phyloP scores from a whole-genome alignment of 2,797 vertebrate genomes.

The Crax fasciolata region DNA sequence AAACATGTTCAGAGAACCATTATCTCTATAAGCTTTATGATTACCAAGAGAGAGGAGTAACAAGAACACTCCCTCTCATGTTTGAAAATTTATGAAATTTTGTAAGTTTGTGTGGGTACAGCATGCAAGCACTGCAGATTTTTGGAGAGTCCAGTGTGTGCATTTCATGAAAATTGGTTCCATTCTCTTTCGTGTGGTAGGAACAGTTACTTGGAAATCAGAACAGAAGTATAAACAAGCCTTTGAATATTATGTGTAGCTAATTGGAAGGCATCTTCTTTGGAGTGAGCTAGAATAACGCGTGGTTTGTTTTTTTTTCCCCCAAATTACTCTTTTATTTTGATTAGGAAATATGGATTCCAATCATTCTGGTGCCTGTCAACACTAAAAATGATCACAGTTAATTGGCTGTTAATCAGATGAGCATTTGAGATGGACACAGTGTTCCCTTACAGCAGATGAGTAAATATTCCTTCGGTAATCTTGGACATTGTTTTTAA shows the following conservation, averaged over 20 bases:
- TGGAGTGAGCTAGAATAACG: neutral
- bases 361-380: neutral
- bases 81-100: neutral
- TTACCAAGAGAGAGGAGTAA: neutral
- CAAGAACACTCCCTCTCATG: neutral
- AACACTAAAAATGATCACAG: neutral
- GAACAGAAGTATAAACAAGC: neutral
- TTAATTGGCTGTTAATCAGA: conserved; percentile 2
- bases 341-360: neutral
- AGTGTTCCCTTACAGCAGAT: neutral
- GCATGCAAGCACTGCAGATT: neutral
- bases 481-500: neutral
- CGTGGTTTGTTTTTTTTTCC: neutral
- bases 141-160: neutral
- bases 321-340: neutral
- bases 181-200: neutral
- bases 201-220: neutral
- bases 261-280: neutral
- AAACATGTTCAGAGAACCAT: neutral
- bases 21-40: neutral
- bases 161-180: neutral
- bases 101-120: neutral
- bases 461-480: conserved; percentile 7
- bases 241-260: neutral
- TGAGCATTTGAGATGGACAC: neutral